Evolutionary conservation across 2,797 vertebrate genomes (phyloP), one percentile per base, ranked within the genome.

Genomic region (Dicrostonyx torquatus): DNA sequence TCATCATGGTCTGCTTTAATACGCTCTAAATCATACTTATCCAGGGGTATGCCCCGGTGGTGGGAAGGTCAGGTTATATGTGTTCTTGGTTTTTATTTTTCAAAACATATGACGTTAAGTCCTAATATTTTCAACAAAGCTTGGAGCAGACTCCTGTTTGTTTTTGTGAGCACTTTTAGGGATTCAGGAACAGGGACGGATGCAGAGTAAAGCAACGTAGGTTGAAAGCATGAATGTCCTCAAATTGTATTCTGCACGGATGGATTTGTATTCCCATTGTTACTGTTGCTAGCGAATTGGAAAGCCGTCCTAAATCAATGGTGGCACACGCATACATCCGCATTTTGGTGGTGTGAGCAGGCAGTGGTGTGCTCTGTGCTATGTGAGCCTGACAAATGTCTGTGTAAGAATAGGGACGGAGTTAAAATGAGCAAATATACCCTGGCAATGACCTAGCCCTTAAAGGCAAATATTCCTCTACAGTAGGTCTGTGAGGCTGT

Each of bases 181-280:
- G 60, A 89, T 89, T 87, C 55, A 62, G 62, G 48, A 87, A 34
- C 20, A 40, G 5, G 26, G n/a, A 89, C 79, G 53, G 79, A 88
- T 95, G n/a, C 60, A 17, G 87, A 40, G 26, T 90, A 86, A 89
- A 88, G 68, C 84, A 80, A 87, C 92, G 50, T 29, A 82, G 20
- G 64, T 53, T 34, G 70, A 93, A 96, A 96, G 34, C 40, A 4
- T 13, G 22, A 82, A 43, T 87, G 72, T 5, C 1, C 95, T 89
- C 89, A 66, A 85, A 89, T 87, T 58, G 79, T 97, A 55, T 93
- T 77, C 83, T 94, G 79, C 80, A 73, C 90, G 94, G 72, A 60
- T 79, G 96, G 73, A 60, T 97, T 98, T 97, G 17, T 89, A 90
- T 89, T 96, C 94, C 60, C 86, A 92, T 95, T 58, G 66, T 91